Percentiles rank a stretch among this genome's conserved stretches.
Evolutionary conservation across 1,140 invertebrate genomes (phyloP).

Genomic region (Heliothis subflexa): DNA sequence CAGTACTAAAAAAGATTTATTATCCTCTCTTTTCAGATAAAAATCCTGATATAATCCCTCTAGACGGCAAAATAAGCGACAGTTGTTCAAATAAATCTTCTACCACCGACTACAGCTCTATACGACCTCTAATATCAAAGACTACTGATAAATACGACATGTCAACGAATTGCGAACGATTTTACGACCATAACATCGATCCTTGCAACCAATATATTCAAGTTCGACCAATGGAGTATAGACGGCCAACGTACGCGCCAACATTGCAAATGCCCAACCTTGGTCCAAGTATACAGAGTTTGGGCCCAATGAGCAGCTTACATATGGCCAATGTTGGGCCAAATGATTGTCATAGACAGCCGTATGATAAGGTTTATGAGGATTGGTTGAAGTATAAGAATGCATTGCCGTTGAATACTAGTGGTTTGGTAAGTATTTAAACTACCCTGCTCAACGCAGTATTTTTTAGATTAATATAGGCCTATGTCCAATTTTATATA

Average conservation of each 20-base stretch:
- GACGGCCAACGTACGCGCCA: slow-evolving; percentile 60
- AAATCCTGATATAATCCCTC: slow-evolving; percentile 81
- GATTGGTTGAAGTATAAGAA: slow-evolving; percentile 84
- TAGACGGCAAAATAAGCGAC: slow-evolving; percentile 79
- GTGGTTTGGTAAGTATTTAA: slow-evolving; percentile 72
- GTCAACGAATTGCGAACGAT: slow-evolving; percentile 65
- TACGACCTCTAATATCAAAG: slow-evolving; percentile 73
- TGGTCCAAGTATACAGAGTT: slow-evolving; percentile 69
- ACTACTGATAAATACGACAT: slow-evolving; percentile 75
- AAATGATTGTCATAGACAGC: slow-evolving; percentile 69
- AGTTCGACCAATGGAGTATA: slow-evolving; percentile 70
- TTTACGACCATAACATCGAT: slow-evolving; percentile 70
- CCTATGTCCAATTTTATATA: too few relatives aligned
- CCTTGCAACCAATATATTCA: slow-evolving; percentile 75
- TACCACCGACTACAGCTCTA: slow-evolving; percentile 76
- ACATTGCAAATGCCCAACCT: slow-evolving; percentile 67
- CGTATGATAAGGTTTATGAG: slow-evolving; percentile 79
- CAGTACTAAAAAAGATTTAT: slow-evolving; percentile 14
- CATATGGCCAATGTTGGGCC: slow-evolving; percentile 72
- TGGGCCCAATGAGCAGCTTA: slow-evolving; percentile 65
- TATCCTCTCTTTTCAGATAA: slow-evolving; percentile 67
- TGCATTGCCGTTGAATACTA: slow-evolving; percentile 77
- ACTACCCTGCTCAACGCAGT: background rate
- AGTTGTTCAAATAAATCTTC: slow-evolving; percentile 79
- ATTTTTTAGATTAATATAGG: too few relatives aligned